Conservation (phyloP, 2,888 invertebrate species). For the Campopleginae sp. region DNA sequence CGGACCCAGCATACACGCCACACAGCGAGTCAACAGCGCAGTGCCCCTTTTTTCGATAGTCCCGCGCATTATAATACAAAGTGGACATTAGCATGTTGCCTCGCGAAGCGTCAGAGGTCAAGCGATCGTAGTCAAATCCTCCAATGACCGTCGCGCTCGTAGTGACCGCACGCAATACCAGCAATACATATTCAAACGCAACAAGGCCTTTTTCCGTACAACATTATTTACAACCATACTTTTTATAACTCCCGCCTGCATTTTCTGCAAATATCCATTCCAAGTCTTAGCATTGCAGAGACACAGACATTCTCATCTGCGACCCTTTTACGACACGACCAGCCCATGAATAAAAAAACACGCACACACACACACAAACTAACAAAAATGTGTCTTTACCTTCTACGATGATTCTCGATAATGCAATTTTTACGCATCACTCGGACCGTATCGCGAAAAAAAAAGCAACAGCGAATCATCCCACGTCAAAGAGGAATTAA, state of each 20-base stretch:
- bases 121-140: constrained; percentile 61
- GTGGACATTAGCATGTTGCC: constrained; percentile 80
- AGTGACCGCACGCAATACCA: constrained; percentile 55
- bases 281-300: constrained; percentile 4
- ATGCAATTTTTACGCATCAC: background rate
- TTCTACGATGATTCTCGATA: background rate
- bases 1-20: constrained; percentile 21
- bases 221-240: constrained; percentile 41
- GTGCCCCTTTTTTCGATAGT: constrained; percentile 41
- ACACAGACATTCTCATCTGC: background rate
- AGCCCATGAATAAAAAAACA: background rate
- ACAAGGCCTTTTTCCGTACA: constrained; percentile 63
- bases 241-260: constrained; percentile 12
- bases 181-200: constrained; percentile 64
- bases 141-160: constrained; percentile 56
- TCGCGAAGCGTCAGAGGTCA: constrained; percentile 64
- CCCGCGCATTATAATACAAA: constrained; percentile 81
- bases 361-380: too few relatives aligned
- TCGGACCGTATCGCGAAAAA: background rate
- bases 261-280: background rate
- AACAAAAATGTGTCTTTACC: background rate
- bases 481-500: background rate
- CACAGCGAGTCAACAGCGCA: constrained; percentile 21
- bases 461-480: background rate
- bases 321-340: background rate